phyloP scores from a whole-genome alignment of 2,888 invertebrate species.

The Heliconius hortense region DNA sequence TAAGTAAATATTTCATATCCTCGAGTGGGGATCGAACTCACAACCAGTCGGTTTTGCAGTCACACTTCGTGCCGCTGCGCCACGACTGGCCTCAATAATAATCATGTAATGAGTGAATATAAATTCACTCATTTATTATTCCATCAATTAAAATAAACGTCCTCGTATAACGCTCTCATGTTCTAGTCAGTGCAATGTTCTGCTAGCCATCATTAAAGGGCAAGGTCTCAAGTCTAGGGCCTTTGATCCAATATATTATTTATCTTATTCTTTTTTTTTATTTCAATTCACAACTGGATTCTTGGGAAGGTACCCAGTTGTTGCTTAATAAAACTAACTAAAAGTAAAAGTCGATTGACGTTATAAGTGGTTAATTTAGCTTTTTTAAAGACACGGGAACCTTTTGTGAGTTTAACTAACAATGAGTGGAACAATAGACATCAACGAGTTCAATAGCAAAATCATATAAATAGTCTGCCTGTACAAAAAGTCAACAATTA shows the following conservation, averaged over 20 bases:
- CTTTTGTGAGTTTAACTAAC: not conserved
- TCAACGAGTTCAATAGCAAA: conserved; percentile 12
- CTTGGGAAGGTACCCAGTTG: conserved; percentile 19
- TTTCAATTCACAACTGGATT: conserved; percentile 30
- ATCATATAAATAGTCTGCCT: not conserved
- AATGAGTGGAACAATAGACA: conserved; percentile 15
- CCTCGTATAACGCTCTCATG: conserved; percentile 28
- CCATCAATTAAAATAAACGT: conserved; percentile 14
- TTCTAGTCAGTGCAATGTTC: conserved; percentile 42
- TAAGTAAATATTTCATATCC: too few species aligned
- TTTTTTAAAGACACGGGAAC: not conserved
- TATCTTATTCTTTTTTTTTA: conserved; percentile 23
- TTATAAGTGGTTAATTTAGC: not conserved
- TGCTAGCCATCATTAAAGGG: conserved; percentile 50
- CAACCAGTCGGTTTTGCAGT: too few species aligned
- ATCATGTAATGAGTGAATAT: not conserved
- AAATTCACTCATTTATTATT: not conserved
- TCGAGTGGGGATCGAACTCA: too few species aligned
- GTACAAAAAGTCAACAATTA: not conserved
- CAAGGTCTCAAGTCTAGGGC: conserved; percentile 48
- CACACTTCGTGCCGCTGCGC: too few species aligned
- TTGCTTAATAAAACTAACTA: conserved; percentile 19
- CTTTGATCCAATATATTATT: conserved; percentile 38
- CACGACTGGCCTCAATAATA: too few species aligned
- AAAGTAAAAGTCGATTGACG: conserved; percentile 10